These are phyloP conservation scores for Bugulina stolonifera DNA, from an alignment of 2,888 invertebrate genomes.

Conservation along the genomic window DNA sequence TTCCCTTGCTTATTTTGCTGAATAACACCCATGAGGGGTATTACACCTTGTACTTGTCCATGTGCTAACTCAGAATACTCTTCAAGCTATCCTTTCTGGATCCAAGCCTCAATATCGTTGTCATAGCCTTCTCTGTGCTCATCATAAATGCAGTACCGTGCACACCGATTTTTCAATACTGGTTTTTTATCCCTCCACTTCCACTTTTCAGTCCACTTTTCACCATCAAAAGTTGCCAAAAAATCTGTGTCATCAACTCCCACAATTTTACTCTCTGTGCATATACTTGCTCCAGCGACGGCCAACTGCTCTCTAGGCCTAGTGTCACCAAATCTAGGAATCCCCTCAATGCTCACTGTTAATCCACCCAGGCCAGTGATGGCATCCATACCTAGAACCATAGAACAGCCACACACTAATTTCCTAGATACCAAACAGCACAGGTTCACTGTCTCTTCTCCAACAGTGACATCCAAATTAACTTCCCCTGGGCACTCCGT, in stretches of 20 bases:
- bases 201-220: background rate
- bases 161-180: background rate
- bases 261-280: no score
- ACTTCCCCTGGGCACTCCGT: no score
- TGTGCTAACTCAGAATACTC: background rate
- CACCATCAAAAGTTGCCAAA: background rate
- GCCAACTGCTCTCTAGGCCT: no score
- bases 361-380: background rate
- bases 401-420: no score
- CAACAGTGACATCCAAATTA: background rate
- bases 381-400: slow-evolving; percentile 15
- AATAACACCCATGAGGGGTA: slow-evolving; percentile 27
- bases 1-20: slow-evolving; percentile 25
- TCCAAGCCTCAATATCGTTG: slow-evolving; percentile 11
- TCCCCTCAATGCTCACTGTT: background rate
- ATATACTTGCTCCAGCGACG: background rate
- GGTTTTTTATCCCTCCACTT: slow-evolving; percentile 7
- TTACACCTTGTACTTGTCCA: slow-evolving; percentile 3
- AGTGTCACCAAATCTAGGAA: background rate
- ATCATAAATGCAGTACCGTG: background rate
- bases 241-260: slow-evolving; percentile 10
- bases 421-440: slow-evolving; percentile 2
- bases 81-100: background rate
- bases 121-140: background rate
- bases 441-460: background rate